Percentiles rank a stretch among this genome's conserved stretches.
phyloP scores from a whole-genome alignment of 2,113 vertebrate genomes.

The Microcebus ravelobensis region DNA sequence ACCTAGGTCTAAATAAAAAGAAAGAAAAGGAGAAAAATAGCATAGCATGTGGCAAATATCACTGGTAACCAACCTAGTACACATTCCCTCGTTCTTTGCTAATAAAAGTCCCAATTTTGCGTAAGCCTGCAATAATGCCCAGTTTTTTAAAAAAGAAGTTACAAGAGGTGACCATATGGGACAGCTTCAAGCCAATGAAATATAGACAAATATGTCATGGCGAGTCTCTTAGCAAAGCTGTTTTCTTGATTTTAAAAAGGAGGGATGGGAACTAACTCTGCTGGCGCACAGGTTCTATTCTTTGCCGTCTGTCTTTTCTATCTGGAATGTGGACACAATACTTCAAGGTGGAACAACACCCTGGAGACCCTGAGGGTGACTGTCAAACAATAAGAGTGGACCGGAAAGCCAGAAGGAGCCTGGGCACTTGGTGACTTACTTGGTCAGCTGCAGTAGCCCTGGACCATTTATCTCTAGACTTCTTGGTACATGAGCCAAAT shows the following conservation, averaged over 20 bases:
- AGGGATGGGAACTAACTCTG: neutral
- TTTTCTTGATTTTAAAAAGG: neutral
- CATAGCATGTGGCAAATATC: neutral
- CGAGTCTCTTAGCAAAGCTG: neutral
- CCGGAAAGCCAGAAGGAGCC: neutral
- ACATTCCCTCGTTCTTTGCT: neutral
- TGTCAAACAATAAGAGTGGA: neutral
- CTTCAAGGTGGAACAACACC: neutral
- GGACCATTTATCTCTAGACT: neutral
- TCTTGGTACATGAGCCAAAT: neutral
- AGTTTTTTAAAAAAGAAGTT: neutral
- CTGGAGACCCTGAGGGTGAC: neutral
- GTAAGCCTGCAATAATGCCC: neutral
- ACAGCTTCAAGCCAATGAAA: neutral
- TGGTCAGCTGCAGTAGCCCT: neutral
- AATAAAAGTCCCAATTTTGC: neutral
- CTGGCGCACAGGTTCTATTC: neutral
- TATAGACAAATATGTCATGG: neutral
- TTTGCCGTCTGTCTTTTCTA: neutral
- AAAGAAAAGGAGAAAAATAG: neutral
- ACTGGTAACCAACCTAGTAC: neutral
- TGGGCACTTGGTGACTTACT: fast-evolving
- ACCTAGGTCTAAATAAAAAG: no score
- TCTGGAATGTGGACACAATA: neutral
- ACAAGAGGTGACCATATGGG: neutral